Evolutionary conservation across 2,888 invertebrate species (phyloP).

Genomic region (Carcina quercana): DNA sequence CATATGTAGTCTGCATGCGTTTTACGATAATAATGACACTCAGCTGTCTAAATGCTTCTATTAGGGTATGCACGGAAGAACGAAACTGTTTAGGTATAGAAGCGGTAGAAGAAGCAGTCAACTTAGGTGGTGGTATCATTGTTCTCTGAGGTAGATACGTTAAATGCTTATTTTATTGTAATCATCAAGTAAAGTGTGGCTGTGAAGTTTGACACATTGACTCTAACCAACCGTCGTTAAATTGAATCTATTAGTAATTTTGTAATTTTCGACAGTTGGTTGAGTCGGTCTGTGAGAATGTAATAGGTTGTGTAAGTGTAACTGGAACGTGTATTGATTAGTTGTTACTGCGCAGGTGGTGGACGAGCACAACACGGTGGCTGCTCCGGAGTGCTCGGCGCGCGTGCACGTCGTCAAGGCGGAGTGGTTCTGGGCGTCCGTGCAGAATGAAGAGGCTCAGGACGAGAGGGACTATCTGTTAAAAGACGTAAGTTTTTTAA

Average conservation of each 20-base stretch:
- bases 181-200: background rate
- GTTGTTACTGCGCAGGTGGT: constrained; percentile 77
- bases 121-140: background rate
- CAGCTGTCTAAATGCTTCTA: constrained; percentile 32
- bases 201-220: too few species aligned
- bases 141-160: too few species aligned
- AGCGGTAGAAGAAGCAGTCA: background rate
- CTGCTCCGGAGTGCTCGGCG: constrained; percentile 81
- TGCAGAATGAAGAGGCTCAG: constrained; percentile 95
- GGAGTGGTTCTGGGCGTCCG: constrained; percentile 99
- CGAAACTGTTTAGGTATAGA: too few species aligned
- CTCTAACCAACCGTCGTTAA: too few species aligned
- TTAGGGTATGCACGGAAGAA: constrained; percentile 32
- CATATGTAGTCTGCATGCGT: constrained; percentile 8
- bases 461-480: constrained; percentile 93
- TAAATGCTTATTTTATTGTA: too few species aligned
- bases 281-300: background rate
- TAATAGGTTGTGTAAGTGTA: constrained; percentile 12
- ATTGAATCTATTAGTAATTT: too few species aligned
- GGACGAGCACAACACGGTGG: constrained; percentile 83
- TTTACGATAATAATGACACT: constrained; percentile 22
- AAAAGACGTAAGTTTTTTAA: constrained; percentile 83
- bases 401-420: constrained; percentile 88
- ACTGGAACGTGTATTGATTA: background rate
- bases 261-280: too few species aligned